Base-by-base conservation (phyloP, 1,140 invertebrate genomes). In the Physella acuta region DNA sequence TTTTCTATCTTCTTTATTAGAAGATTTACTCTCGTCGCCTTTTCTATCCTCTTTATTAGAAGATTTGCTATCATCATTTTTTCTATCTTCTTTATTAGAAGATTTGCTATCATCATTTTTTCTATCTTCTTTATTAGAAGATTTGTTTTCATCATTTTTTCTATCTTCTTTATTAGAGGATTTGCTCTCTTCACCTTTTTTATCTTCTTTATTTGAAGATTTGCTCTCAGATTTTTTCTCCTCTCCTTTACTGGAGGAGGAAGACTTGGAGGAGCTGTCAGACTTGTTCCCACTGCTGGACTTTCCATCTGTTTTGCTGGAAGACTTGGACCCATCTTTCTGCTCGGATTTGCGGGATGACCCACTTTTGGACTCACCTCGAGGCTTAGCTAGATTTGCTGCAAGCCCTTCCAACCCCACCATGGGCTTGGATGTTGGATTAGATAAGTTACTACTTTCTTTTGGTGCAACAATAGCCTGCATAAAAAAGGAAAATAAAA, bases 341-440 rank as follows among this genome's bases (percentile, higher is more conserved):
- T 61, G 37, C 14, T 67, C 66, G 4, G 65, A 53, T 68, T 80
- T 78, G 36, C 68, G 49, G 44, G 69, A 52, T 14, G 78, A 75
- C 30, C 61, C 72, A n/a, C 73, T 53, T 65, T 82, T 78, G n/a
- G 79, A 63, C 20, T 73, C 56, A 11, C 70, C 63, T 52, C 61
- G 52, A 26, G 73, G 72, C 75, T 80, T 82, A 44, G 79, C 79
- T 8, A 86, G 74, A 75, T 85, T 86, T 16, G 84, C 84, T 20
- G 85, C 85, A 37, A 86, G 71, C 65, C 84, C 84, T 16, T 84
- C 85, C 49, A 86, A 75, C 31, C 85, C 85, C 69, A 79, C 80
- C 24, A 81, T 66, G 37, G 84, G 84, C 73, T 85, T 85, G 24
- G 78, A 37, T 61, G 73, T 63, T 44, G 70, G 34, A 33, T 51